Evolutionary conservation across 2,888 invertebrate species (phyloP).

Genomic region (Apodemia duryi): DNA sequence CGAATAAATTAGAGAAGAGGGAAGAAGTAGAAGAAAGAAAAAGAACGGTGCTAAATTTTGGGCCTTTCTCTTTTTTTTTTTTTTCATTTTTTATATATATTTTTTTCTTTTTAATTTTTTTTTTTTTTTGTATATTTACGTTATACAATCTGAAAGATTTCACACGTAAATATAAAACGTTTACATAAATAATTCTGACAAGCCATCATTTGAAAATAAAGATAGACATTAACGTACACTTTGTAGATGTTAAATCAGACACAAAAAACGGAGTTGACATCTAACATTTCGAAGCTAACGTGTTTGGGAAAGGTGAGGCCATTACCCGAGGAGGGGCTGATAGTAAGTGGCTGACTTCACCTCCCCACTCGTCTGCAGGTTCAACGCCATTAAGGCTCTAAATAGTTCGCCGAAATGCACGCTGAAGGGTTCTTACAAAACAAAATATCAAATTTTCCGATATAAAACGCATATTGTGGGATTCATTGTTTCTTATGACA

Average conservation of each 20-base stretch:
- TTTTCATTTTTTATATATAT: no score
- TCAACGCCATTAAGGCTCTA: slow-evolving; percentile 55
- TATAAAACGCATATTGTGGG: slow-evolving; percentile 12
- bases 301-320: slow-evolving; percentile 55
- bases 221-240: slow-evolving; percentile 14
- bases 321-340: slow-evolving; percentile 46
- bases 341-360: slow-evolving; percentile 46
- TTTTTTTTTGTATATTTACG: not conserved
- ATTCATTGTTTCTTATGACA: not conserved
- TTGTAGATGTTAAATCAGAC: slow-evolving; percentile 45
- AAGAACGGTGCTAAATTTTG: no score
- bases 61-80: not conserved
- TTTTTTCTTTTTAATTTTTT: no score
- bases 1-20: no score
- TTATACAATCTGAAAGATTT: not conserved
- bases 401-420: slow-evolving; percentile 39
- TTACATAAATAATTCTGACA: slow-evolving; percentile 14
- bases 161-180: not conserved
- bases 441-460: slow-evolving; percentile 20
- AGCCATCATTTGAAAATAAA: slow-evolving; percentile 10
- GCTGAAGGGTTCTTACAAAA: slow-evolving; percentile 41
- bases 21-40: no score
- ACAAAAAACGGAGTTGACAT: slow-evolving; percentile 54
- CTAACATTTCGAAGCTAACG: slow-evolving; percentile 44
- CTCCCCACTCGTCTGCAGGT: slow-evolving; percentile 48